These are phyloP conservation scores for Malurus cyaneus DNA, from an alignment of 2,113 vertebrate species.

Conservation along the genomic window DNA sequence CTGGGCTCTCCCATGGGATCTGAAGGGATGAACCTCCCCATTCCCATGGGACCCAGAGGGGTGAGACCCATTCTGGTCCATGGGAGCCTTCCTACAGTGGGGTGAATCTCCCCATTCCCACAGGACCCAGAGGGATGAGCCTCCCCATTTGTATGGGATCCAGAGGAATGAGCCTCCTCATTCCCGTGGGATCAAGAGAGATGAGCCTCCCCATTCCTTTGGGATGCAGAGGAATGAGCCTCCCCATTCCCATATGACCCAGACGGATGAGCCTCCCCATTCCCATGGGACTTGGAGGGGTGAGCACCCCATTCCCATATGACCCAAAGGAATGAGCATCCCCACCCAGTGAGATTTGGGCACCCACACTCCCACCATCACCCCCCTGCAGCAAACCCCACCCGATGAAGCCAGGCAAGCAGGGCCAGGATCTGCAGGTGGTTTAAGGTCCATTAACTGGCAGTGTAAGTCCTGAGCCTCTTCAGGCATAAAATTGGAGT, in stretches of 20 bases:
- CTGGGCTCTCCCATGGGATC: not conserved
- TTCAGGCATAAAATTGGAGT: not conserved
- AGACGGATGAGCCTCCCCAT: not conserved
- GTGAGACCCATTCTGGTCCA: not conserved
- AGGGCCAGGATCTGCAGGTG: not conserved
- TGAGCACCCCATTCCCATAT: not conserved
- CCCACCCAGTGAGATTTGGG: not conserved
- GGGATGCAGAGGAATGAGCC: accelerated
- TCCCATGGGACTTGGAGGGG: accelerated
- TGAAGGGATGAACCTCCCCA: accelerated
- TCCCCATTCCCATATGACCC: not conserved
- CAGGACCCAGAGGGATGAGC: not conserved
- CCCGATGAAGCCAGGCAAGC: not conserved
- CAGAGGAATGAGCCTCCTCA: accelerated
- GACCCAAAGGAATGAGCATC: accelerated
- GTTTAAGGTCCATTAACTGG: not conserved
- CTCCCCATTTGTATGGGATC: not conserved
- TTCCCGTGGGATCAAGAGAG: accelerated
- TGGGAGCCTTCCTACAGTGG: accelerated
- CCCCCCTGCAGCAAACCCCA: not conserved
- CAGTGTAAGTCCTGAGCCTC: not conserved
- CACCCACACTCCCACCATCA: not conserved
- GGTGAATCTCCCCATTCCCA: not conserved
- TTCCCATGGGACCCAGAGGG: not conserved
- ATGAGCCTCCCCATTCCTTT: not conserved